Conservation (phyloP, 2,888 invertebrate genomes). For the Oligia strigilis region DNA sequence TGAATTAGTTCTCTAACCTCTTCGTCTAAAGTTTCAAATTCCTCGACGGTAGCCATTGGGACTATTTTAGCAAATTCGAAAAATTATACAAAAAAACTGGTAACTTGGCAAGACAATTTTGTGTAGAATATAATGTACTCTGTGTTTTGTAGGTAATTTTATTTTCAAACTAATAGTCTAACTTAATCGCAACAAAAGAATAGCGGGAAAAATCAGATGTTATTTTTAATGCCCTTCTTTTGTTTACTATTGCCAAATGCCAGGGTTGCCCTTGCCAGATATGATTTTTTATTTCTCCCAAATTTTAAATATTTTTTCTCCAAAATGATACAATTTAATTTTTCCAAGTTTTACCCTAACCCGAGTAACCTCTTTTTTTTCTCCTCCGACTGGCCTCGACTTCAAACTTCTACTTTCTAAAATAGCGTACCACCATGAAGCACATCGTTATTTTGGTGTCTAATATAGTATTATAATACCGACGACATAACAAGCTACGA, state of each 20-base stretch:
- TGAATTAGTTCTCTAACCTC: constrained; percentile 86
- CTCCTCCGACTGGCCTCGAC: too few relatives aligned
- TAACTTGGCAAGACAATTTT: background rate
- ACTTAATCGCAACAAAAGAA: constrained; percentile 29
- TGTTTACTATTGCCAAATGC: constrained; percentile 10
- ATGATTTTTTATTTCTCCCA: too few relatives aligned
- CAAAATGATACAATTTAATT: too few relatives aligned
- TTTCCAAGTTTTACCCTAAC: too few relatives aligned
- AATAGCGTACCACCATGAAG: too few relatives aligned
- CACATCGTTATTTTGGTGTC: too few relatives aligned
- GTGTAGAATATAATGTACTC: background rate
- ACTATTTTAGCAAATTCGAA: constrained; percentile 5
- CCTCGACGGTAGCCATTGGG: constrained; percentile 67
- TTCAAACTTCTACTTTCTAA: too few relatives aligned
- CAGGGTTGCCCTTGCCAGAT: too few relatives aligned
- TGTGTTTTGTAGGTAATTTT: background rate
- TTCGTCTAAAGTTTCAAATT: constrained; percentile 81
- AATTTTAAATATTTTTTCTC: too few relatives aligned
- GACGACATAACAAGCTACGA: too few relatives aligned
- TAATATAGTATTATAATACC: too few relatives aligned
- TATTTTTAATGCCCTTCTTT: constrained; percentile 1
- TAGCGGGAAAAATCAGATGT: constrained; percentile 42
- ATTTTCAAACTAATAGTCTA: background rate
- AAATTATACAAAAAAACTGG: background rate
- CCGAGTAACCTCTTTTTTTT: too few relatives aligned